Base-by-base conservation (phyloP, 2,797 vertebrate genomes). In the Onychomys torridus region DNA sequence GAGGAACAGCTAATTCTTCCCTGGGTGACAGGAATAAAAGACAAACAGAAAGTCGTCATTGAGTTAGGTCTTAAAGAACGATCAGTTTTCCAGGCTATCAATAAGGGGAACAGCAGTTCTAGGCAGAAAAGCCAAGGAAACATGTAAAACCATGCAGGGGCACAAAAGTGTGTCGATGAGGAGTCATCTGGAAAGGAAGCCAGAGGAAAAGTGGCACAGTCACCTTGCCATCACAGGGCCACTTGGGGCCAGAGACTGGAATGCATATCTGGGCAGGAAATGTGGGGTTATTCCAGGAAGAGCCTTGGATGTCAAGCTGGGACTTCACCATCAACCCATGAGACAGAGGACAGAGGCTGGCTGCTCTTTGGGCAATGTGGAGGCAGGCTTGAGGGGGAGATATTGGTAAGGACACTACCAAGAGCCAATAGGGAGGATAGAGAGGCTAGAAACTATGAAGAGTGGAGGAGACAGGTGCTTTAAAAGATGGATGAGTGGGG, bases 41-140 rank as follows among this genome's bases (percentile, higher is more conserved):
- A n/a, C 10, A 78, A 65, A 43, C 6, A 29, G 6, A 40, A 65
- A 8, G 8, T 40, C 37, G 52, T 32, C 5, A 6, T 0, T 59
- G 25, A 46, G 8, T 43, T 67, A 52, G 21, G 27, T 40, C 46
- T n/a, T 90, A 67, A 93, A 85, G 1, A 52, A 89, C 9, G 8
- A 69, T 29, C 1, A 2, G 8, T 49, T 76, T 87, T 69, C 12
- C 76, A 76, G 71, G 21, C 77, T 8, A 11, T 55, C 77, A 85
- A 19, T 46, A 63, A 88, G 34, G 23, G 21, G 6, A 34, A 52
- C 32, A 49, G 52, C 63, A 71, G 87, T 40, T 90, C 17, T 29
- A 71, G 83, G 49, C 7, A 71, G 83, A 77, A 89, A 83, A 77
- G 9, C 43, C 61, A 84, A 89, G 81, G 43, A 83, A 77, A 40